Evolutionary conservation across 2,797 vertebrate species (phyloP), one percentile per base, ranked within the genome.

Genomic region (Pelodytes ibericus): DNA sequence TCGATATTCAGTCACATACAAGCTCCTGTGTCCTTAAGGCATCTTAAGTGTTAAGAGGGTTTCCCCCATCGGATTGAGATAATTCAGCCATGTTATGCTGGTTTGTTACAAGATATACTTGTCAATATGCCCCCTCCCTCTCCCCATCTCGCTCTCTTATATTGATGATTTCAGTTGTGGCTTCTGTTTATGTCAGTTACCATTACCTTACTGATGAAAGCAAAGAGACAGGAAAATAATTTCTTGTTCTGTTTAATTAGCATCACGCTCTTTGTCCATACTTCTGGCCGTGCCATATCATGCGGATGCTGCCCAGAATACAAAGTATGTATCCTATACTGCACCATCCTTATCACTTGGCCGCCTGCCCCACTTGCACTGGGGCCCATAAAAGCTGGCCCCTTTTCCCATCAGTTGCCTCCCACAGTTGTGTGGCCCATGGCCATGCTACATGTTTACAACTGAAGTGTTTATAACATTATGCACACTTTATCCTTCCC

Each of bases 171-270:
- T 53, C 49, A 20, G 16, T 53, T 24, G 49, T 22, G 11, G 49
- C n/a, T 53, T 13, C 49, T 22, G 13, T 53, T 53, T 53, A 53
- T 53, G 49, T 53, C 49, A 53, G n/a, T 53, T 75, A 33, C 0
- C 0, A 64, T 67, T 57, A 53, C 44, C 39, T 13, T 56, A 33
- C 49, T 29, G 61, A 56, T 77, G 82, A 53, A 53, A 53, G 49
- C 22, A 53, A 7, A 22, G 49, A 53, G 49, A 24, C n/a, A 53
- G 3, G 49, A 11, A 53, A 53, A 53, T 53, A 20, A 16, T 53
- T 13, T 53, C 49, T 53, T 53, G 49, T 16, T 53, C 49, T 25
- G 49, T 53, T 53, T 53, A 53, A 53, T 53, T 53, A 25, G 16
- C 49, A 24, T 53, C 49, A 53, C 49, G 22, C 6, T 20, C 13